Evolutionary conservation across 2,113 vertebrate genomes (phyloP), one percentile per base, ranked within the genome.

Genomic region (Hippocampus guttulatus): DNA sequence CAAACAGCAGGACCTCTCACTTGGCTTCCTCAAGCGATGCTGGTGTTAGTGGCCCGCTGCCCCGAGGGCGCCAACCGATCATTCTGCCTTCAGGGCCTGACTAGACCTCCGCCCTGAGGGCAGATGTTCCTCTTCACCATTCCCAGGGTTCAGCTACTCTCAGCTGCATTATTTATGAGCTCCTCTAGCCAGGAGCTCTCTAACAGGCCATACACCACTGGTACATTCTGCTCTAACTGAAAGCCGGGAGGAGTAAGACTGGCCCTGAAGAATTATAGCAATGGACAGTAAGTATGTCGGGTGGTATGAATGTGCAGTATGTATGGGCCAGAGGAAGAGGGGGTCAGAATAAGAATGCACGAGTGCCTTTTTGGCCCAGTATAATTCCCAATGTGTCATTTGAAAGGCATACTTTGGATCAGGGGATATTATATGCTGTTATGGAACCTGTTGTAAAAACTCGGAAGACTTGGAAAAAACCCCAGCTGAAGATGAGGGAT

Each of bases 131-230:
- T 78, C 75, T 79, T 57, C 65, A 61, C 75, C 75, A 64, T 30
- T 68, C 57, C 80, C 57, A 82, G 66, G 68, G 74, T 76, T 73
- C 63, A 16, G 70, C 78, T 79, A 63, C 61, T 80, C 78, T 84
- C 63, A 58, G 52, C 73, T 90, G 83, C 75, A 88, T 87, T 87
- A 90, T 86, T 81, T 74, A 89, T 87, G 75, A 87, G 80, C 67
- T 64, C 25, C 75, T 77, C 54, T 70, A 66, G 71, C 80, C 71
- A 43, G 63, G 47, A 77, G 49, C 67, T 62, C 64, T 83, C 67
- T 38, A 62, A 60, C 74, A 77, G 75, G 70, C 75, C 69, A 69
- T 75, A 58, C 69, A 64, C 52, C 69, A 45, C 68, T 66, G 49
- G 76, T 62, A 20, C 57, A 77, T 71, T 73, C 27, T 64, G 62